Evolutionary conservation across 2,113 vertebrate genomes (phyloP), one percentile per base, ranked within the genome.

Genomic region (Phoxinus phoxinus): DNA sequence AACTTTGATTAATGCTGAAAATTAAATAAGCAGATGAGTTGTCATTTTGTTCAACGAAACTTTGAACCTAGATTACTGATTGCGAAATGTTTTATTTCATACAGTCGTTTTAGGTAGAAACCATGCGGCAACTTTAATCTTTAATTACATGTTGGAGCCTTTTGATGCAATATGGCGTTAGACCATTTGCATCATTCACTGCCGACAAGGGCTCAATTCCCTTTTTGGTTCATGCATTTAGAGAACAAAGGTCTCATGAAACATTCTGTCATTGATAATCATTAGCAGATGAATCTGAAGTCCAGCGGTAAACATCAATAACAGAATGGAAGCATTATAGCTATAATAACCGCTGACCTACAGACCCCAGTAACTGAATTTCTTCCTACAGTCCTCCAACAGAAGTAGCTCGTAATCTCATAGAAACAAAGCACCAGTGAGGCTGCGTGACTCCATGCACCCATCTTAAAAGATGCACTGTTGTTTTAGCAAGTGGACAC

Each of bases 31-130:
- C 53, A 51, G 88, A 82, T 76, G 59, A 67, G 81, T 87, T 27
- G 82, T 88, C 82, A 85, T 90, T 92, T 87, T 89, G 89, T 90
- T 89, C 90, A 88, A 89, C 90, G 81, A 90, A 76, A 88, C 88
- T 90, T 90, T 90, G 86, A 90, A 88, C 89, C 84, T 86, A 85
- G 89, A 91, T 89, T 86, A 75, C 86, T 87, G 86, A 90, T 89
- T 87, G 89, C 85, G 58, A 56, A 83, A 86, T 67, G n/a, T 79
- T 41, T 21, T 81, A 76, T 84, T 88, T 88, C 44, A 81, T 73
- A 76, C 71, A 25, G 87, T 77, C 77, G 7, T 56, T 90, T 91
- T 88, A 87, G 51, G 51, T 86, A 3, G 73, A 87, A 89, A 90
- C 53, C 71, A 69, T 51, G 48, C 46, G 21, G 35, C 32, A 63